phyloP scores from a whole-genome alignment of 2,113 vertebrate species.

The Platanista minor region DNA sequence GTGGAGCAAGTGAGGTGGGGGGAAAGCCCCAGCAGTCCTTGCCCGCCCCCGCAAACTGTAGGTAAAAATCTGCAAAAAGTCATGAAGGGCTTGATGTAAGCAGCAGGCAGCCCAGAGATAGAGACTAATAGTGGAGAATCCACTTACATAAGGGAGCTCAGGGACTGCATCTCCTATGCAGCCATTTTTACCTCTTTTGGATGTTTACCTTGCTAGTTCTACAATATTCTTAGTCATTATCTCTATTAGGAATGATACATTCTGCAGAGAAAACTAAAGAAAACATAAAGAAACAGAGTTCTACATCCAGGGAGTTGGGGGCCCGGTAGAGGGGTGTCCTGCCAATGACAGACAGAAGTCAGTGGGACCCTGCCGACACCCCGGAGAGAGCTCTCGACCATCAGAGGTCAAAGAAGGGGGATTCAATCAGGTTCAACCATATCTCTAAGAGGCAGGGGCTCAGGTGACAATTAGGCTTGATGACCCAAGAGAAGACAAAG shows the following conservation, averaged over 20 bases:
- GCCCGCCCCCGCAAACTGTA: background rate
- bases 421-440: background rate
- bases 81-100: background rate
- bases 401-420: background rate
- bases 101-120: too few relatives aligned
- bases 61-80: background rate
- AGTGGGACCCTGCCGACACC: background rate
- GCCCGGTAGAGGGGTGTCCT: rapidly evolving
- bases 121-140: too few relatives aligned
- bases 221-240: too few relatives aligned
- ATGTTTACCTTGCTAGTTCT: too few relatives aligned
- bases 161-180: too few relatives aligned
- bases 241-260: too few relatives aligned
- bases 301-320: background rate
- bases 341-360: background rate
- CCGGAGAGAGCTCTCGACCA: background rate
- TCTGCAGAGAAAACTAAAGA: too few relatives aligned
- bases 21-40: background rate
- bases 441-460: background rate
- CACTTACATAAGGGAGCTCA: too few relatives aligned
- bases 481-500: background rate
- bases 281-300: background rate
- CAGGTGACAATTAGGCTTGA: background rate
- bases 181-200: too few relatives aligned
- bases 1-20: too few relatives aligned